Base-by-base conservation (phyloP, 2,797 vertebrate genomes). In the Gouania willdenowi region DNA sequence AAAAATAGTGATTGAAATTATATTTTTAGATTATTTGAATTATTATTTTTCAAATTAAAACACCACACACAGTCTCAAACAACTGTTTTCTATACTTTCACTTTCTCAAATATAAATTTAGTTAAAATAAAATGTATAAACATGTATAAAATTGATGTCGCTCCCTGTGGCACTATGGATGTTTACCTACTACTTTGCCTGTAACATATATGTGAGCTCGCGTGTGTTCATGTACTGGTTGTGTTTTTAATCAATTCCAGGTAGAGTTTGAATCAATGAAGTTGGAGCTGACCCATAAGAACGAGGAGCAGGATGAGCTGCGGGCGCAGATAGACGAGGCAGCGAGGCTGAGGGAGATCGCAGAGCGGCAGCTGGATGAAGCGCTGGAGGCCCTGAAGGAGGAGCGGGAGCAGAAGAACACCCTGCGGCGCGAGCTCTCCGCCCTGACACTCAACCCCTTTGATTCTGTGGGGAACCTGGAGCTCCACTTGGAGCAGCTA, bases 241-340 rank as follows among this genome's bases (percentile, higher is more conserved):
- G 3, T 47, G 12, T 17, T 26, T 7, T 5, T 45, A 22, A n/a
- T 41, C 5, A 7, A 3, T 49, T 47, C 12, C 67, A 93, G 92
- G 88, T 92, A 35, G 92, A 93, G 71, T 92, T 91, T 66, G 92
- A 93, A 79, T 84, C 89, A 0, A 38, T 92, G 36, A 93, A 92
- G 64, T 83, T 90, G 36, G 92, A 92, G 43, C 37, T 93, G 35
- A 90, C 77, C 28, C 85, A 90, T 28, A 89, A 89, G 67, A 89
- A 90, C 1, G 91, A 93, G 56, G 90, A 91, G 51, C 82, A 86
- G 34, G 89, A 90, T 2, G 69, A 89, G 21, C 64, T 88, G 40
- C 79, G 85, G 11, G 77, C 58, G 3, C 90, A 92, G 68, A 41
- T 89, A 54, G 90, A 91, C 2, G 91, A 92, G 71, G 82, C 87